Percentiles rank a stretch among this genome's conserved stretches.
Conservation (phyloP, 2,797 vertebrate genomes). For the Helicolenus hilgendorfi region DNA sequence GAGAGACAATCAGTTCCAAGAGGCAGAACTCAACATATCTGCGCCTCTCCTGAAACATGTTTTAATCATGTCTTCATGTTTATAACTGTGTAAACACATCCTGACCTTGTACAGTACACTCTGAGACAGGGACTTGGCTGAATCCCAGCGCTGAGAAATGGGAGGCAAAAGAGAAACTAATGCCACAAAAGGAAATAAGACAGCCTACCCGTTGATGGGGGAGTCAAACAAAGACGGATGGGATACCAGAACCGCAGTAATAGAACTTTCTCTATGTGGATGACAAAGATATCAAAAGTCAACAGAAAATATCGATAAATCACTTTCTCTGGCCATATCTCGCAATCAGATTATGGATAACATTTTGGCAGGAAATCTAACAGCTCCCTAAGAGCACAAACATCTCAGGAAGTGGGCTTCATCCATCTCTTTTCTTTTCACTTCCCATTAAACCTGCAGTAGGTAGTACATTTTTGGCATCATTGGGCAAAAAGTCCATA, state of each 20-base stretch:
- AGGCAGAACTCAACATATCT: neutral
- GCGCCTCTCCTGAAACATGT: slow-evolving; percentile 43
- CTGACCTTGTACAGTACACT: slow-evolving; percentile 52
- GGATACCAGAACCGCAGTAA: slow-evolving; percentile 8
- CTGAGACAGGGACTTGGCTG: slow-evolving; percentile 55
- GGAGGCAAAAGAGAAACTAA: slow-evolving; percentile 45
- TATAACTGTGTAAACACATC: slow-evolving; percentile 65
- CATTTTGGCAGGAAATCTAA: slow-evolving; percentile 49
- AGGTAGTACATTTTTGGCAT: no score
- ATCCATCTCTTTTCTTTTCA: slow-evolving; percentile 45
- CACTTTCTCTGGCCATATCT: neutral
- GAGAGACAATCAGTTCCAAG: neutral
- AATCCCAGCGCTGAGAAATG: slow-evolving; percentile 41
- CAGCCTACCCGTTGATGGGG: slow-evolving; percentile 26
- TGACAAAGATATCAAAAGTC: slow-evolving; percentile 4
- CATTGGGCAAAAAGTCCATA: no score
- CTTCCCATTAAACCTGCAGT: neutral
- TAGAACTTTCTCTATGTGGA: slow-evolving; percentile 9
- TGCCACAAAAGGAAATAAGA: slow-evolving; percentile 76
- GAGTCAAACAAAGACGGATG: slow-evolving; percentile 46
- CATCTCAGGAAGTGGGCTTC: slow-evolving; percentile 48
- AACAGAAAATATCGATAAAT: neutral
- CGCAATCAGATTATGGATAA: slow-evolving; percentile 30
- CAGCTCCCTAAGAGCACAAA: slow-evolving; percentile 40
- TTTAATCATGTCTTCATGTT: slow-evolving; percentile 70